Evolutionary conservation across 1,140 invertebrate species (phyloP).

Genomic region (silkworm (Bombyx mori)): DNA sequence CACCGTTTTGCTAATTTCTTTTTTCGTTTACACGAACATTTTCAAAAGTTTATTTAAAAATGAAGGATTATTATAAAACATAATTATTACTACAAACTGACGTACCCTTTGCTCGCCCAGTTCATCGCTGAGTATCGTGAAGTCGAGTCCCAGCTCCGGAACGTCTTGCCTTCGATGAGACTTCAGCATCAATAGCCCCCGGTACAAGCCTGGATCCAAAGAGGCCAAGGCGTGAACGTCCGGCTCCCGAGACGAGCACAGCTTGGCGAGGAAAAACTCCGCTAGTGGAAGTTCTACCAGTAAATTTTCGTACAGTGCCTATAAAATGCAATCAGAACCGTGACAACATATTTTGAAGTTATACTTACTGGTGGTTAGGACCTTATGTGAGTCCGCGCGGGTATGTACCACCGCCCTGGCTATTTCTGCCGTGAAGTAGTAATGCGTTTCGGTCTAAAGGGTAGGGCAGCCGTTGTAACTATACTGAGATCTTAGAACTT

Average conservation of each 20-base stretch:
- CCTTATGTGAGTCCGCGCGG: too few relatives aligned
- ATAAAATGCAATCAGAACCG: slow-evolving; percentile 7
- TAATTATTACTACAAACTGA: too few relatives aligned
- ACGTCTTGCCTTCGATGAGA: slow-evolving; percentile 83
- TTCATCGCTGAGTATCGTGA: slow-evolving; percentile 91
- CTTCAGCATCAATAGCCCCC: slow-evolving; percentile 90
- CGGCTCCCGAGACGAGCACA: slow-evolving; percentile 78
- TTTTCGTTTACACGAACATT: too few relatives aligned
- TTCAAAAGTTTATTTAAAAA: too few relatives aligned
- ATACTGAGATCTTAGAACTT: too few relatives aligned
- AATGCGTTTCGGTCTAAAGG: too few relatives aligned
- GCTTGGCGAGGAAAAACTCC: slow-evolving; percentile 89
- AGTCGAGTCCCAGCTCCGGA: slow-evolving; percentile 89
- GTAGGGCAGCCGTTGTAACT: too few relatives aligned
- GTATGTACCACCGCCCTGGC: too few relatives aligned
- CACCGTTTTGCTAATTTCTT: too few relatives aligned
- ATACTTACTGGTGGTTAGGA: too few relatives aligned
- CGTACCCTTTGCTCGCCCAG: slow-evolving; percentile 88
- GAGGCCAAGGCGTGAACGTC: slow-evolving; percentile 96
- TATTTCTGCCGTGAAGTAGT: too few relatives aligned
- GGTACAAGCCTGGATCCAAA: slow-evolving; percentile 92
- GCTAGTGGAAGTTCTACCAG: slow-evolving; percentile 94
- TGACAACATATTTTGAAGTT: not conserved
- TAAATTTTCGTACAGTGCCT: slow-evolving; percentile 95
- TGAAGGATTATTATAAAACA: too few relatives aligned